These are phyloP conservation scores for Eupelmus urozonus DNA, from an alignment of 2,888 invertebrate species.

Conservation along the genomic window DNA sequence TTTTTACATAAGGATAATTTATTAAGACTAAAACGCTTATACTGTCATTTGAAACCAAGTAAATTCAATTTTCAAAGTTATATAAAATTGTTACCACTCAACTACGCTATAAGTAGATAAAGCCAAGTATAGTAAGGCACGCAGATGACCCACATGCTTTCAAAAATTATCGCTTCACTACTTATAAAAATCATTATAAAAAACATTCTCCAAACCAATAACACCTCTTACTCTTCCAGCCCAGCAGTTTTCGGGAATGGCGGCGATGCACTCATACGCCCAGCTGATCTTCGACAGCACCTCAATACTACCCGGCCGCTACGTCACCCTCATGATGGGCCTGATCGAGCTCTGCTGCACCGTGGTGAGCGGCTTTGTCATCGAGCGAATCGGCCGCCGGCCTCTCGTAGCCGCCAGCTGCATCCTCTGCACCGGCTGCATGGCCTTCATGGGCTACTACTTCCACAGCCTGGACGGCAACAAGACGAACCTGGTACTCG, in stretches of 20 bases:
- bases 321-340: slow-evolving; percentile 58
- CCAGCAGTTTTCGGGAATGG: slow-evolving; percentile 61
- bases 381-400: slow-evolving; percentile 54
- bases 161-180: too few species aligned
- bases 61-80: too few species aligned
- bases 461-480: slow-evolving; percentile 30
- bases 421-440: slow-evolving; percentile 43
- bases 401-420: slow-evolving; percentile 34
- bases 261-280: slow-evolving; percentile 59
- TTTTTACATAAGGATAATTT: too few species aligned
- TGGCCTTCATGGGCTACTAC: slow-evolving; percentile 54
- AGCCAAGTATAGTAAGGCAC: too few species aligned
- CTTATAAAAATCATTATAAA: too few species aligned
- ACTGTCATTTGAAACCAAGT: too few species aligned
- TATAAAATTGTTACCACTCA: too few species aligned
- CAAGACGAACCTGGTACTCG: neutral
- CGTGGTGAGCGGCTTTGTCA: slow-evolving; percentile 30
- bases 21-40: too few species aligned
- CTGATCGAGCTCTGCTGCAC: slow-evolving; percentile 59
- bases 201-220: too few species aligned
- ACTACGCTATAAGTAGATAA: too few species aligned
- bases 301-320: slow-evolving; percentile 37
- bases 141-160: too few species aligned
- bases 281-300: slow-evolving; percentile 57
- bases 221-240: too few species aligned